Evolutionary conservation across 1,140 invertebrate species (phyloP), one percentile per base, ranked within the genome.

Genomic region (Leptinotarsa undecemlineata): DNA sequence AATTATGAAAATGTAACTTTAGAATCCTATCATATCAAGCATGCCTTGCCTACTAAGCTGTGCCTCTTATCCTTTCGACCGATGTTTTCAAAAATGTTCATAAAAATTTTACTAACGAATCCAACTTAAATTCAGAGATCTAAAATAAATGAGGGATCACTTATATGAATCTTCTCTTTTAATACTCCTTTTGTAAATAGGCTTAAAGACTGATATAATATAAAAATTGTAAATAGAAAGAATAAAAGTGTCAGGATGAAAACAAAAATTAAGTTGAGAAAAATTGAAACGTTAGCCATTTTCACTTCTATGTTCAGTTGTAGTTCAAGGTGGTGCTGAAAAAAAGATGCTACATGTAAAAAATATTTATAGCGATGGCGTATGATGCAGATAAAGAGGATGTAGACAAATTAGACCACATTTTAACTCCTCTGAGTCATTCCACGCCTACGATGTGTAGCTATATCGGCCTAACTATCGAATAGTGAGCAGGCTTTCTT

Each of bases 1-100:
- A 6, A 57, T n/a, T 57, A 57, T 57, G n/a, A 17, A 57, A 42
- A 57, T 57, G n/a, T 67, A 64, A 75, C 61, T 71, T 60, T 66
- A 64, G 42, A 71, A 71, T 62, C 63, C 72, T 75, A 63, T 79
- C 79, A 80, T 80, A 80, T 80, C 79, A 80, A 74, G 76, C 77
- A 77, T 78, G 78, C 77, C 74, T 80, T 76, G 51, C 51, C 17
- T 79, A 71, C 76, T 80, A 74, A 66, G 77, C 73, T 76, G 79
- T 80, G 79, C 79, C 79, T 80, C 73, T 78, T 15, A 77, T 64
- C 61, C 33, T 68, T 71, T 23, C 48, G 57, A 48, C 47, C 48
- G 33, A 66, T 68, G 19, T 42, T 68, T 68, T 6, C 33, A 19
- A 42, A 68, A 47, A 42, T 47, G 19, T 68, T n/a, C 19, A 42